Evolutionary conservation across 2,888 invertebrate genomes (phyloP), one percentile per base, ranked within the genome.

Genomic region (Temnothorax unifasciatus): DNA sequence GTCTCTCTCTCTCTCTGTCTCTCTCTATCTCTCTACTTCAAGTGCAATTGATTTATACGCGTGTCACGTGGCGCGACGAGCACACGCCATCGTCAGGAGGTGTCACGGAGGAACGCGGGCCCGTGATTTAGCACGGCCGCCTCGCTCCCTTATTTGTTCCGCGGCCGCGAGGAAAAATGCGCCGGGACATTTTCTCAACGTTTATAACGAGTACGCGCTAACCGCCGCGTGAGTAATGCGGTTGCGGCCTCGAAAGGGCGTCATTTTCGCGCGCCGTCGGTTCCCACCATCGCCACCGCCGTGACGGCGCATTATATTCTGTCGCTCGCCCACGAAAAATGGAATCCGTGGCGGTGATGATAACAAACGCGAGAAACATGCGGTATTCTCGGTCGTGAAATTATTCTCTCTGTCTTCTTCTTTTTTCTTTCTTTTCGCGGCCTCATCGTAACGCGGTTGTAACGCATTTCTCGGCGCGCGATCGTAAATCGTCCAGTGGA

Each of bases 211-310:
- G 47, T 44, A 47, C 38, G 59, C 59, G 73, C 47, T 79, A 79
- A 79, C 47, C 79, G 44, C 25, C 79, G 57, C 47, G 66, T 66
- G 82, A 83, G 44, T 63, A 64, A 79, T 77, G 57, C 38, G 57
- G 52, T 34, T 25, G 71, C 57, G 54, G 71, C 25, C 38, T 83
- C 54, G 61, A 38, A 83, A 47, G 47, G 38, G 52, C 77, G 66
- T 83, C 66, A 83, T 75, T 76, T 71, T 79, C 77, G 66, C 57
- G 79, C 79, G 66, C 44, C 76, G 54, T 25, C 75, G 52, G 59
- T 64, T 63, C 41, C 64, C 52, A 41, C 54, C 76, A 13, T 15
- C 29, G 34, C 34, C 34, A 34, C 5, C 34, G 21, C 44, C 75
- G 25, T 29, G 44, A 25, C 76, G 52, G 52, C 38, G 44, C 54